Evolutionary conservation across 1,140 invertebrate genomes (phyloP).

Genomic region (Drosophila aff.): DNA sequence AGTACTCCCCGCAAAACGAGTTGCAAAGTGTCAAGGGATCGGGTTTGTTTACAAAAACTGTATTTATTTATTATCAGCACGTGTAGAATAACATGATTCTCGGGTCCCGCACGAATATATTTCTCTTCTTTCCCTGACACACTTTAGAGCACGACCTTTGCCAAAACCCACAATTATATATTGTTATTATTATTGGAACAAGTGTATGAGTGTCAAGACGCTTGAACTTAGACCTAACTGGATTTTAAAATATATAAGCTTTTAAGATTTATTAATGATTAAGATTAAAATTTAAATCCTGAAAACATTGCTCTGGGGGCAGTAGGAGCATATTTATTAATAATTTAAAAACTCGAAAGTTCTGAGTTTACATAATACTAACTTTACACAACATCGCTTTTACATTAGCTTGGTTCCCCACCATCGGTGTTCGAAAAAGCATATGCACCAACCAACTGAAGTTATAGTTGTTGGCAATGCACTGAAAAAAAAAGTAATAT

Average conservation of each 20-base stretch:
- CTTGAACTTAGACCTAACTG: neutral
- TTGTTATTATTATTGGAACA: slow-evolving; percentile 14
- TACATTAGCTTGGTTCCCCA: neutral
- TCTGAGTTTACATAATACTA: neutral
- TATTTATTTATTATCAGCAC: slow-evolving; percentile 23
- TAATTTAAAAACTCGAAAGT: neutral
- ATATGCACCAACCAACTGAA: neutral
- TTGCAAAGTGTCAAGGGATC: slow-evolving; percentile 14
- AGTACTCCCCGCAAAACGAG: slow-evolving; percentile 17
- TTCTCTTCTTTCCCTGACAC: slow-evolving; percentile 17
- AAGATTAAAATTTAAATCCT: neutral
- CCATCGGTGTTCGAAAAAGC: neutral
- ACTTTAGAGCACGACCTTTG: slow-evolving; percentile 17
- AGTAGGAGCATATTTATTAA: neutral
- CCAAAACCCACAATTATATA: neutral
- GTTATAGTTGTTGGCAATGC: neutral
- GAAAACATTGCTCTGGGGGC: neutral
- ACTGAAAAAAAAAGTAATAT: no score
- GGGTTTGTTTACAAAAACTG: slow-evolving; percentile 25
- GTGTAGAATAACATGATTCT: slow-evolving; percentile 19
- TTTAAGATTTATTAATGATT: neutral
- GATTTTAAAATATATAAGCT: neutral
- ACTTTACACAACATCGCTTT: neutral
- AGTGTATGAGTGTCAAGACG: neutral
- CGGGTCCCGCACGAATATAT: neutral